These are phyloP conservation scores for Anhinga rufa DNA, from an alignment of 2,113 vertebrate species.

Conservation along the genomic window DNA sequence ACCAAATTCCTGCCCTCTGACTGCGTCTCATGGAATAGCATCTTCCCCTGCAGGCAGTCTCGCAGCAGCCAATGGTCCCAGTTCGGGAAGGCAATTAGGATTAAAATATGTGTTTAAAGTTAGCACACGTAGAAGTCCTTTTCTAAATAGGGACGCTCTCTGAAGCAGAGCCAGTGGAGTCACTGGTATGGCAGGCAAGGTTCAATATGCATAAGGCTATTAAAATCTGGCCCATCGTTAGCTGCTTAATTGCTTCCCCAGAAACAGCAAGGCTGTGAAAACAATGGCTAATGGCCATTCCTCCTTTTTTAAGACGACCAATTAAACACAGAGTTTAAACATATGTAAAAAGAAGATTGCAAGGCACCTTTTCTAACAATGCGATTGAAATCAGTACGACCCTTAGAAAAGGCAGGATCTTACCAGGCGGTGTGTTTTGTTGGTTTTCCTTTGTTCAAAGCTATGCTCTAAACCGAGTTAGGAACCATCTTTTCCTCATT, in stretches of 20 bases:
- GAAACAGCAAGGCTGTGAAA: not conserved
- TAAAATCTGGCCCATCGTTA: not conserved
- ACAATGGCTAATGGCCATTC: not conserved
- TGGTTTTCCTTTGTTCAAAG: not conserved
- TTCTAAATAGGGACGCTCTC: not conserved
- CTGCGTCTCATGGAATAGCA: not conserved
- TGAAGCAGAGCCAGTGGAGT: not conserved
- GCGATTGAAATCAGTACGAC: not conserved
- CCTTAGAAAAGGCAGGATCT: not conserved
- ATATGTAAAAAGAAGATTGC: not conserved
- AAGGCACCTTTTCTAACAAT: not conserved
- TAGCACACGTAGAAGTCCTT: not conserved
- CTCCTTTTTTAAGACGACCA: not conserved
- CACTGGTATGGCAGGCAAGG: not conserved
- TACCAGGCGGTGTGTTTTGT: not conserved
- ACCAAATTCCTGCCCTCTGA: slow-evolving; percentile 23
- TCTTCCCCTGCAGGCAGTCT: not conserved
- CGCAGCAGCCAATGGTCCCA: not conserved
- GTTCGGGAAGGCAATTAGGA: not conserved
- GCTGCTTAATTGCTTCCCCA: not conserved
- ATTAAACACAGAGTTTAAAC: not conserved
- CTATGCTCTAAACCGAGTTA: not conserved
- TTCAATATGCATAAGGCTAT: not conserved
- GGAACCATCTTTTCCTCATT: not conserved
- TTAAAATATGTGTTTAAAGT: not conserved